Base-by-base conservation (phyloP, 2,113 vertebrate species). In the Parus major region DNA sequence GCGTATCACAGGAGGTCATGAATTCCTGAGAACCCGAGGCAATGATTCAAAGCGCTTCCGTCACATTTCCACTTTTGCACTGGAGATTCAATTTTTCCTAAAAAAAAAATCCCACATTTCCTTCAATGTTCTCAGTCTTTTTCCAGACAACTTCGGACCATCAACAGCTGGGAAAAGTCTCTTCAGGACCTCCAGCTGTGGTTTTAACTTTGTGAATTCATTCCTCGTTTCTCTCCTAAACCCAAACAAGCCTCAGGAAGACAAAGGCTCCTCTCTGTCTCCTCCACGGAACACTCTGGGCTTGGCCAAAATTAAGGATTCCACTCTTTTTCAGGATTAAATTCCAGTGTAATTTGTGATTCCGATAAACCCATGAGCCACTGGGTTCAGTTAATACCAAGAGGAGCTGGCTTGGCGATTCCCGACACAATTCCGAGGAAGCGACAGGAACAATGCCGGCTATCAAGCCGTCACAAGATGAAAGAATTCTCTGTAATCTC, bases 401-500 rank as follows among this genome's bases (percentile, higher is more conserved):
- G 35, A 66, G 39, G 12, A 79, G 41, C 21, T 55, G 73, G 5
- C 27, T 71, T 29, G 25, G 60, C 29, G 12, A 70, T 85, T 90
- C 18, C 49, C 53, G 42, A 12, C 13, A 49, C 15, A 69, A 86
- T 50, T 69, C 69, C 59, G 39, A 49, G n/a, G 89, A 92, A 83
- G 66, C 9, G 18, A 24, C 60, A 22, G 50, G 77, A 91, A 46
- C 36, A 70, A 77, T 3, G 2, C 31, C 15, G 15, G 28, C 39
- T 39, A 39, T 23, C 19, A 87, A 24, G 27, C n/a, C 3, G 2
- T 52, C 56, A 88, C 28, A 59, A 84, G 89, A 92, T 96, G 72
- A 93, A 95, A 96, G 86, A 91, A 91, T 93, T 59, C n/a, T 24
- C 77, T 15, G 1, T 65, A 69, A 92, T 78, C 70, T 85, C 31